phyloP scores from a whole-genome alignment of 2,113 vertebrate species.

The Hyperopisus bebe region DNA sequence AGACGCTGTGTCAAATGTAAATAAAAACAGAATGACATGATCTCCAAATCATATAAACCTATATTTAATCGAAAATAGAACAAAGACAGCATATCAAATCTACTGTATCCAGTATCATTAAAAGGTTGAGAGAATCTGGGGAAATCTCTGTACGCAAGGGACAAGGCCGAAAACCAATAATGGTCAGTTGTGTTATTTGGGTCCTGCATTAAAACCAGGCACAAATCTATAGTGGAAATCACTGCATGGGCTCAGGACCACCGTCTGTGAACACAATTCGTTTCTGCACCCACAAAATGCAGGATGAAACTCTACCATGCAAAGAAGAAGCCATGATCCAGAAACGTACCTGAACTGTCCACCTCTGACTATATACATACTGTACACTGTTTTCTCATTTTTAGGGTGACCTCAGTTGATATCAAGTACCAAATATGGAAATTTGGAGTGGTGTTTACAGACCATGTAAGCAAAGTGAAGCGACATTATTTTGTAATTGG shows the following conservation, averaged over 20 bases:
- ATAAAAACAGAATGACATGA: neutral
- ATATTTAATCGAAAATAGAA: neutral
- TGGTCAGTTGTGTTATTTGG: neutral
- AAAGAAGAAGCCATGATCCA: neutral
- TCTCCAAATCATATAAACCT: neutral
- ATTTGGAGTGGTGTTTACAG: slow-evolving; percentile 87
- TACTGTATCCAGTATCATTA: neutral
- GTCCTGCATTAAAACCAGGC: neutral
- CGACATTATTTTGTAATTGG: neutral
- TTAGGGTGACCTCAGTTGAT: slow-evolving; percentile 75
- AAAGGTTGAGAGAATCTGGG: neutral
- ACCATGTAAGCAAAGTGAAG: slow-evolving; percentile 67
- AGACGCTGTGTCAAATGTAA: neutral
- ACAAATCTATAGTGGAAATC: neutral
- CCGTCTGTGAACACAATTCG: neutral
- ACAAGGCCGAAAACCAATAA: neutral
- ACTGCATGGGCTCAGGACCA: neutral
- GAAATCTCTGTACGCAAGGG: neutral
- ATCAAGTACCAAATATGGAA: slow-evolving; percentile 93
- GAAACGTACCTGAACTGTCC: neutral
- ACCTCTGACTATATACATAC: neutral
- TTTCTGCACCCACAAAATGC: neutral
- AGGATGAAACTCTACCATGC: neutral
- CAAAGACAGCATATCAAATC: neutral
- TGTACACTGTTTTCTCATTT: neutral